Evolutionary conservation across 35 echinoderm and acorn worm species (phyloP), one percentile per base, ranked within the genome.

Genomic region (Lytechinus pictus): DNA sequence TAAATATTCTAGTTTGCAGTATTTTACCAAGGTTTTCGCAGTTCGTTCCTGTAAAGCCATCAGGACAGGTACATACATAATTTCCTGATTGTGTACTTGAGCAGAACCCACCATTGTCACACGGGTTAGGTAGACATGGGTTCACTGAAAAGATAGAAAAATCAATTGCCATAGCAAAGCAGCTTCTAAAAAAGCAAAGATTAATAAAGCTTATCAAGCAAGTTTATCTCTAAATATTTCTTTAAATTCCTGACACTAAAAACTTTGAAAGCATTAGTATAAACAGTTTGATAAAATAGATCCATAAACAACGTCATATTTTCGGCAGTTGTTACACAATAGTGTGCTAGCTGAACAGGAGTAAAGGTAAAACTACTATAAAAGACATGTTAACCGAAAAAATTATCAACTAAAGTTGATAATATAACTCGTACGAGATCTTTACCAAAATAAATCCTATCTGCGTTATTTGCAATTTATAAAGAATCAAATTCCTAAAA

Each of bases 91-190:
- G 89, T 52, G 89, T 86, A 6, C 87, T 86, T 54, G 28, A 55
- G 89, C 97, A 97, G 53, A 58, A 28, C 13, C 95, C 97, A 87
- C 97, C 97, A 79, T 97, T 97, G 66, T 79, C 53, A 56, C 97
- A 97, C 27, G 97, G 97, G 44, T 96, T 97, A 52, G 57, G 72
- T 10, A 53, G 93, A 94, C 97, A 97, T 94, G 97, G 94, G 54
- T 95, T 95, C 55, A 21, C 92, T 93, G 92, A 4, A 93, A 55
- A 93, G 92, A 27, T 53, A 93, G 4, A 93, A 44, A 7, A 93
- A 93, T 24, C 6, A 44, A 79, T n/a, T 79, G 66, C 66, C 66
- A 79, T 5, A 24, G 66, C 66, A 24, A 4, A 79, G 66, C 66
- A 79, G 21, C 66, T 79, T 79, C 66, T 79, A 7, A 24, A 7